Percentiles rank a stretch among this genome's conserved stretches.
Conservation (phyloP, 1,140 invertebrate genomes). For the Ceratitis capitata region DNA sequence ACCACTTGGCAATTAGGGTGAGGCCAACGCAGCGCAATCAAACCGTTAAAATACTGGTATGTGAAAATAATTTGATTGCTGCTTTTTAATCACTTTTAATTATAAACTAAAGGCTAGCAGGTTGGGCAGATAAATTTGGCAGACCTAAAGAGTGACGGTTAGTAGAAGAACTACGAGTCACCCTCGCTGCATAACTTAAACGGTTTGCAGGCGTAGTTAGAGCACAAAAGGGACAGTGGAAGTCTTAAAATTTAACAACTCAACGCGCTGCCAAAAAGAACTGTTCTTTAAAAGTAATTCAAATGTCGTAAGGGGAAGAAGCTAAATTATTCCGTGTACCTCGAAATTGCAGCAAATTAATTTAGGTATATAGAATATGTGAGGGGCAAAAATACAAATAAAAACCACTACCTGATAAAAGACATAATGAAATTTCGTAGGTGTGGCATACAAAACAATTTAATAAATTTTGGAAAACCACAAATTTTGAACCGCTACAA, state of each 20-base stretch:
- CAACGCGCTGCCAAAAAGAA: background rate
- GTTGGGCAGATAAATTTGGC: background rate
- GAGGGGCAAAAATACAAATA: background rate
- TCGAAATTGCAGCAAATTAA: constrained; percentile 14
- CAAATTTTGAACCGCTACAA: background rate
- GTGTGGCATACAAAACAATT: background rate
- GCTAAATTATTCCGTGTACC: background rate
- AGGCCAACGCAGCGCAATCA: background rate
- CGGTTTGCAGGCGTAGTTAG: background rate
- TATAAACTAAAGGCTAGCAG: background rate
- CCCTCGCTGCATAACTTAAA: background rate
- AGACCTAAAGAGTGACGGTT: background rate
- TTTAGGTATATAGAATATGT: background rate
- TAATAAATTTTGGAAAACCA: constrained; percentile 11
- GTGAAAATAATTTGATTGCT: background rate
- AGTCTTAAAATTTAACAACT: constrained; percentile 4
- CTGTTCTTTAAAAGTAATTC: background rate
- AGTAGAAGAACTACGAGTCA: background rate
- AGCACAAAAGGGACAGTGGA: background rate
- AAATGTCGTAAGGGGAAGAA: background rate
- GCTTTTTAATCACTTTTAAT: constrained; percentile 16
- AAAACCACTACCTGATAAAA: background rate
- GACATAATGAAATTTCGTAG: background rate
- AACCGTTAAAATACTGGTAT: background rate
- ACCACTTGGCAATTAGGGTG: background rate